Percentiles rank a stretch among this genome's conserved stretches.
phyloP scores from a whole-genome alignment of 2,113 vertebrate species.

The Phylloscopus trochiloides region DNA sequence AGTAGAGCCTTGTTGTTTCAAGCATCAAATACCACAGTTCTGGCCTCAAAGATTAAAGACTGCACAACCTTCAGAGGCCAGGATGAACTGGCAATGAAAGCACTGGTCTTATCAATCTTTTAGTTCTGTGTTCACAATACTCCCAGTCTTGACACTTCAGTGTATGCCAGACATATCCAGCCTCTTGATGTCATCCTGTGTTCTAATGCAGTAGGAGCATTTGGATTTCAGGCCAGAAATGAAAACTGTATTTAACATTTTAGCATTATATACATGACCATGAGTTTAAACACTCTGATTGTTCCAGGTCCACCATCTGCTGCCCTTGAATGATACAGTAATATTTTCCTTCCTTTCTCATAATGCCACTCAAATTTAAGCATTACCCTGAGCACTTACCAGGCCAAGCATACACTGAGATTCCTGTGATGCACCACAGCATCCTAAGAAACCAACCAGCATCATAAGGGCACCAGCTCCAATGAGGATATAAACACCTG shows the following conservation, averaged over 20 bases:
- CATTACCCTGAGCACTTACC: constrained; percentile 73
- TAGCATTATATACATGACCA: not conserved
- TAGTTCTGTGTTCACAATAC: not conserved
- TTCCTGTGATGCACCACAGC: constrained; percentile 93
- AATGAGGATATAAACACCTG: constrained; percentile 93
- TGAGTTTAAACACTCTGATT: not conserved
- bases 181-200: not conserved
- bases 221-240: not conserved
- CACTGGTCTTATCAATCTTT: not conserved
- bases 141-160: not conserved
- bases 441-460: constrained; percentile 96
- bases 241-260: not conserved
- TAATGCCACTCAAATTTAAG: not conserved
- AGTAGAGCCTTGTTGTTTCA: not conserved
- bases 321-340: not conserved
- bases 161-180: not conserved
- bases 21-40: not conserved
- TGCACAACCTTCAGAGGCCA: not conserved
- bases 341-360: not conserved
- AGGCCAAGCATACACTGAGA: constrained; percentile 95
- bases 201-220: not conserved
- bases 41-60: not conserved
- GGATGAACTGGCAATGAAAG: not conserved
- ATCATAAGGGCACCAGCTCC: constrained; percentile 94
- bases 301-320: not conserved